Conservation (phyloP, 2,113 vertebrate genomes). For the Mixornis gularis region DNA sequence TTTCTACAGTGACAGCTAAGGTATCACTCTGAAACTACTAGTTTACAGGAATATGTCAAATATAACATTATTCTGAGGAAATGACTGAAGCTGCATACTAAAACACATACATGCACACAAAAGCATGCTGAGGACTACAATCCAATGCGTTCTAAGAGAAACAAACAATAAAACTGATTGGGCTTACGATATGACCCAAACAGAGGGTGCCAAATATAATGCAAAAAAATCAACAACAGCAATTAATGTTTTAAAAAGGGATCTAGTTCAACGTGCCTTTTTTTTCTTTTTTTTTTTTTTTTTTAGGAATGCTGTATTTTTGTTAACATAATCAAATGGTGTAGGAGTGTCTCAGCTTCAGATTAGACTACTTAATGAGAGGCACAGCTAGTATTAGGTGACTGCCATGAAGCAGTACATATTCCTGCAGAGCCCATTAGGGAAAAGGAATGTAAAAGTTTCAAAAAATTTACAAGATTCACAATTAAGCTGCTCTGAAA, state of each 20-base stretch:
- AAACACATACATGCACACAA: background rate
- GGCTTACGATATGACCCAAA: background rate
- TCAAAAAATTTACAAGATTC: conserved; percentile 4
- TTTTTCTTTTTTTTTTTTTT: background rate
- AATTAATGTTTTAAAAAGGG: background rate
- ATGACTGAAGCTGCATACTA: background rate
- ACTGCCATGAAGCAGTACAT: background rate
- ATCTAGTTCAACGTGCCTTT: background rate
- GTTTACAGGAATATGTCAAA: background rate
- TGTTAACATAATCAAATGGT: background rate
- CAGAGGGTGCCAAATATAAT: background rate
- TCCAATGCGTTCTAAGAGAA: background rate
- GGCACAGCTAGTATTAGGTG: background rate
- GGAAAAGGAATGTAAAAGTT: conserved; percentile 13
- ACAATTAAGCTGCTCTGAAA: background rate
- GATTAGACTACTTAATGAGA: conserved; percentile 29
- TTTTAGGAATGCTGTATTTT: background rate
- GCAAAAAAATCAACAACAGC: background rate
- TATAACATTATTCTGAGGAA: background rate
- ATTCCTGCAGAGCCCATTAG: conserved; percentile 6
- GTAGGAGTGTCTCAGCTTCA: conserved; percentile 50
- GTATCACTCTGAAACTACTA: background rate
- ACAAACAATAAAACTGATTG: background rate
- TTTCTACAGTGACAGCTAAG: background rate
- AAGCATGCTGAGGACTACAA: background rate